A percentile compares a stretch with the other conserved stretches of the same genome.
phyloP scores from a whole-genome alignment of 2,888 invertebrate species.

The Epistrophe eligans region DNA sequence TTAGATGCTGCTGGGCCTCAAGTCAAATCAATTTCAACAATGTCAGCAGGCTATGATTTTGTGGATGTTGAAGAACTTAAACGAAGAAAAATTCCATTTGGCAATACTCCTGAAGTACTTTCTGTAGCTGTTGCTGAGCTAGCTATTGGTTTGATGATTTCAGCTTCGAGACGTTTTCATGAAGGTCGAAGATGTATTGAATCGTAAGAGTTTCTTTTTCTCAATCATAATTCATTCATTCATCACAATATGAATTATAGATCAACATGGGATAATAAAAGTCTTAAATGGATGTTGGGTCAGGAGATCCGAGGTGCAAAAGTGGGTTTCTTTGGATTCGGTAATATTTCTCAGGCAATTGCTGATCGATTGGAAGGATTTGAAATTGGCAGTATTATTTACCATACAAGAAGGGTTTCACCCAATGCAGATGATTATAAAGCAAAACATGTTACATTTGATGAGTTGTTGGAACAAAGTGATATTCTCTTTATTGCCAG shows the following conservation, averaged over 20 bases:
- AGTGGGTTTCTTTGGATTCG: slow-evolving; percentile 93
- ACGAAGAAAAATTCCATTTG: slow-evolving; percentile 89
- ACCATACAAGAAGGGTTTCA: slow-evolving; percentile 88
- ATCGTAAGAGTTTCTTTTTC: slow-evolving; percentile 80
- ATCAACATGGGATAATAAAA: slow-evolving; percentile 88
- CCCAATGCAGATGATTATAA: slow-evolving; percentile 82
- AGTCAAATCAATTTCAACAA: slow-evolving; percentile 90
- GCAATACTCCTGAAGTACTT: slow-evolving; percentile 91
- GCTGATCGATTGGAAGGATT: slow-evolving; percentile 90
- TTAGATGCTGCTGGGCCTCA: slow-evolving; percentile 85
- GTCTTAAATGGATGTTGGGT: slow-evolving; percentile 91
- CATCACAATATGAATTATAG: slow-evolving; percentile 79
- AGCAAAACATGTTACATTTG: slow-evolving; percentile 87
- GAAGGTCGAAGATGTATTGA: slow-evolving; percentile 89
- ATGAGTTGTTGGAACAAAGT: slow-evolving; percentile 87
- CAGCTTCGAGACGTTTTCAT: slow-evolving; percentile 90
- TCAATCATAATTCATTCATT: too few species aligned
- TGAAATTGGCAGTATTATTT: slow-evolving; percentile 88
- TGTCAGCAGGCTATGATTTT: slow-evolving; percentile 95
- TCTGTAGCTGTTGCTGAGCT: slow-evolving; percentile 92
- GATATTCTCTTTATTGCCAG: slow-evolving; percentile 89
- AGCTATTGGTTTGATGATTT: slow-evolving; percentile 90
- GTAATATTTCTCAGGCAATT: slow-evolving; percentile 91
- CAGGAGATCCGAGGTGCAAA: slow-evolving; percentile 90
- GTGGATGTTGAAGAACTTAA: slow-evolving; percentile 90